These are phyloP conservation scores for Netelia inedita DNA, from an alignment of 2,888 invertebrate species.

Conservation along the genomic window DNA sequence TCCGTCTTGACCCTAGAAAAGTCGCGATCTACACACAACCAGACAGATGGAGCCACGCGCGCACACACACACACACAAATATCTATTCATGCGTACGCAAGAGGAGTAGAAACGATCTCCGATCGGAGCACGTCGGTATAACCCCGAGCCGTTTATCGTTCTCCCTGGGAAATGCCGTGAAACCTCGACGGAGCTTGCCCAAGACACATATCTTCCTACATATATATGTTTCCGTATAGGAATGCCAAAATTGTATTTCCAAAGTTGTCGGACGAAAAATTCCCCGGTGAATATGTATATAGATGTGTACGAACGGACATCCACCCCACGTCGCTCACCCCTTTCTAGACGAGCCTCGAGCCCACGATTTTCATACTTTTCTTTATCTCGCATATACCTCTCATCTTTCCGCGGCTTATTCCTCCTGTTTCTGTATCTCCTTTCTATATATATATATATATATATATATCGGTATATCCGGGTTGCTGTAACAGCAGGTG, in stretches of 20 bases:
- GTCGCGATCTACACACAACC: neutral
- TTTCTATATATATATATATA: neutral
- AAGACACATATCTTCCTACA: neutral
- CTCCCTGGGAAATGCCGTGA: constrained; percentile 36
- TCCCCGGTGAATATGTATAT: constrained; percentile 35
- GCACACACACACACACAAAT: neutral
- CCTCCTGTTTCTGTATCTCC: constrained; percentile 13
- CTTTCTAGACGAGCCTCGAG: constrained; percentile 38
- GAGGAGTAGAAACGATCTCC: constrained; percentile 51
- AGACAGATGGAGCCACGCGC: neutral
- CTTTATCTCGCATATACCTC: constrained; percentile 15
- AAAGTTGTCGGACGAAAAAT: constrained; percentile 53
- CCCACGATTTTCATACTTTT: constrained; percentile 51
- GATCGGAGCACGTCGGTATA: constrained; percentile 47
- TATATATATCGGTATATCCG: neutral
- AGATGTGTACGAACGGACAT: neutral
- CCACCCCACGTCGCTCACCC: neutral
- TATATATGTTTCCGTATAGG: neutral
- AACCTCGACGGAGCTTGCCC: constrained; percentile 48
- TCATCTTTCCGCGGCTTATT: constrained; percentile 30
- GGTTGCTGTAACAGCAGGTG: neutral
- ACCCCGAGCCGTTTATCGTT: constrained; percentile 59
- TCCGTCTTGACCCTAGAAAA: constrained; percentile 24
- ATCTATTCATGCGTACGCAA: neutral
- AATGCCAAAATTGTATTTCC: constrained; percentile 35